Base-by-base conservation (phyloP, 2,888 invertebrate genomes). In the Sabellastarte sp. region DNA sequence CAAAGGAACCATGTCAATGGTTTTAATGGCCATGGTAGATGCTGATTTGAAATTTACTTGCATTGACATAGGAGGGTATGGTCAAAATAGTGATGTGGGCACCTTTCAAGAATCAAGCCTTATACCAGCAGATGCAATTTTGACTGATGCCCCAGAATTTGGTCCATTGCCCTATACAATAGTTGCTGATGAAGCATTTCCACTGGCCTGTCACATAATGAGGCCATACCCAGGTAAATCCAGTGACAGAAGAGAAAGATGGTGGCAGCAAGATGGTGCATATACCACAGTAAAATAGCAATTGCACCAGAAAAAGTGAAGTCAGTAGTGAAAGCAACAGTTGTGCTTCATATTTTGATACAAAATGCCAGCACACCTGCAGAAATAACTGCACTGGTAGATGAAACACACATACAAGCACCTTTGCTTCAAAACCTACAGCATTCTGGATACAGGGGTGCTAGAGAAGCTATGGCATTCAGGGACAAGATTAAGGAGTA, bases 161-260 rank as follows among this genome's bases (percentile, higher is more conserved):
- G 53, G 53, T 20, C 10, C 10, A 26, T 26, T 53, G 5, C 28
- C 53, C 5, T 53, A 53, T 26, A 5, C 24, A 5, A 53, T 53
- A 53, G 53, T 53, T 53, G 53, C 53, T 24, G 53, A 53, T 26
- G 53, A 53, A 10, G 53, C 53, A 24, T 53, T 53, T 26, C 53
- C 53, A n/a, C 24, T 41, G 28, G 28, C 4, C 5, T n/a, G 4
- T 53, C 28, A 53, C 24, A 20, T 53, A 26, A 53, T 53, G 53
- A 24, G 28, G 53, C 53, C 53, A 53, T 53, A 53, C 26, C 53
- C 28, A 53, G 53, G 53, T 20, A 15, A 26, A 5, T 15, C 24
- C 5, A 15, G 5, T 5, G 26, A 53, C 5, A 5, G 53, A 20
- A 26, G 24, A 26, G 28, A 53, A 20, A 10, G 41, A 20, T 53